Conservation (phyloP, 2,113 vertebrate genomes). For the Leucopsar rothschildi region DNA sequence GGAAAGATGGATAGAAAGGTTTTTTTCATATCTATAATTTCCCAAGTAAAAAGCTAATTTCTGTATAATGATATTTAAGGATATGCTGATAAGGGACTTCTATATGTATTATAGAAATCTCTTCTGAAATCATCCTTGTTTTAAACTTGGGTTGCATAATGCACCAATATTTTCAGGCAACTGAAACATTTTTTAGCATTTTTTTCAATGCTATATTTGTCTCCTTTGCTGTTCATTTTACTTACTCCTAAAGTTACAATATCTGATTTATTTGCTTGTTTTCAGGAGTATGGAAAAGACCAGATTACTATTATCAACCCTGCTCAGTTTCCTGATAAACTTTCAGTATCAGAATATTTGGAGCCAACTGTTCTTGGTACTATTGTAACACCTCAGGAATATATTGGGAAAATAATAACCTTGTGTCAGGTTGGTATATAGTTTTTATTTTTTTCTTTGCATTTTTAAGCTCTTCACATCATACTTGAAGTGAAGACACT, state of each 20-base stretch:
- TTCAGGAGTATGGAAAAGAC: slow-evolving; percentile 82
- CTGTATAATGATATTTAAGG: not conserved
- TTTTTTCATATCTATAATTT: not conserved
- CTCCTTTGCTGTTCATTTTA: not conserved
- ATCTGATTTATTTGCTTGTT: not conserved
- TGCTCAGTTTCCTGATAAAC: slow-evolving; percentile 87
- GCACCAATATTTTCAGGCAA: not conserved
- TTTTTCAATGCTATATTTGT: not conserved
- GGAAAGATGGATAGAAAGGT: not conserved
- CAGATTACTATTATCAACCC: slow-evolving; percentile 93
- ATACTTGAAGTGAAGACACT: not conserved
- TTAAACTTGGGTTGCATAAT: not conserved
- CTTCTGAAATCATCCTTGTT: not conserved
- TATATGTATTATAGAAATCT: not conserved
- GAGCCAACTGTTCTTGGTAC: slow-evolving; percentile 94
- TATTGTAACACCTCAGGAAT: slow-evolving; percentile 85
- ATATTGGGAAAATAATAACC: slow-evolving; percentile 87
- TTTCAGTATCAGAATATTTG: slow-evolving; percentile 84
- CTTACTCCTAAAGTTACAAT: not conserved
- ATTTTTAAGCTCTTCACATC: not conserved
- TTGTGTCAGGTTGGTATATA: slow-evolving; percentile 85
- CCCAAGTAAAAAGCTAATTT: not conserved
- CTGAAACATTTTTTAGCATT: not conserved
- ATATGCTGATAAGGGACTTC: not conserved
- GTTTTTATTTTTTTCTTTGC: not conserved